Evolutionary conservation across 53 echinoderm and acorn worm genomes (phyloP).

Genomic region (Patiria pectinifera): DNA sequence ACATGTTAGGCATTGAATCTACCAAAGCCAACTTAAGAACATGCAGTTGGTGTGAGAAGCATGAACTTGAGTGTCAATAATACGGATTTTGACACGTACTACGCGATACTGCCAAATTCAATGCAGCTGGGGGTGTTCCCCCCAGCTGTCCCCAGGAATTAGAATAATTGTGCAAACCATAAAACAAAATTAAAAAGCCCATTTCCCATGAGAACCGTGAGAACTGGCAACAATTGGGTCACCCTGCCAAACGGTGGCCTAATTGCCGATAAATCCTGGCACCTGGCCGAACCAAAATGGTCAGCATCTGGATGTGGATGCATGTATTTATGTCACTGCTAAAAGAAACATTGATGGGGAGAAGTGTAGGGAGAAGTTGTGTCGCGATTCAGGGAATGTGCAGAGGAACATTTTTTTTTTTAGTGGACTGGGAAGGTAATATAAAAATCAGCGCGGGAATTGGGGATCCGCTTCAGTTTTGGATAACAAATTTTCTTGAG

Average conservation of each 20-base stretch:
- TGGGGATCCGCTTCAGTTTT: too few species aligned
- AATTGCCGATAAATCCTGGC: neutral
- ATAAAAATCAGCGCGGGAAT: too few species aligned
- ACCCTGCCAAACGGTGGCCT: neutral
- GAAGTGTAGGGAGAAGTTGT: too few species aligned
- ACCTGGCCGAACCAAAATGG: neutral
- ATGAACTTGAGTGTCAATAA: neutral
- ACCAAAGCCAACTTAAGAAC: neutral
- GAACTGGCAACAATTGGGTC: neutral
- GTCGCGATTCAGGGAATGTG: too few species aligned
- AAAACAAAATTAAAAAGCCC: too few species aligned
- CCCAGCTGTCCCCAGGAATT: too few species aligned
- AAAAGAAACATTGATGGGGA: neutral
- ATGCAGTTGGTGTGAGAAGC: neutral
- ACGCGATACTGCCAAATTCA: neutral
- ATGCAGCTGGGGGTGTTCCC: too few species aligned
- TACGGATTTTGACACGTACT: neutral
- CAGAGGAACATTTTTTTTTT: too few species aligned
- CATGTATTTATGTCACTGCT: neutral
- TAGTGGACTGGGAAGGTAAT: too few species aligned
- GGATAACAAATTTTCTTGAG: too few species aligned
- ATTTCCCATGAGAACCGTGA: neutral
- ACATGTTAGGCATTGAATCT: neutral
- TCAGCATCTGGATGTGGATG: conserved; percentile 11
- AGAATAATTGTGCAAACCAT: too few species aligned